phyloP scores from a whole-genome alignment of 2,113 vertebrate species.

The Notiomystis cincta region DNA sequence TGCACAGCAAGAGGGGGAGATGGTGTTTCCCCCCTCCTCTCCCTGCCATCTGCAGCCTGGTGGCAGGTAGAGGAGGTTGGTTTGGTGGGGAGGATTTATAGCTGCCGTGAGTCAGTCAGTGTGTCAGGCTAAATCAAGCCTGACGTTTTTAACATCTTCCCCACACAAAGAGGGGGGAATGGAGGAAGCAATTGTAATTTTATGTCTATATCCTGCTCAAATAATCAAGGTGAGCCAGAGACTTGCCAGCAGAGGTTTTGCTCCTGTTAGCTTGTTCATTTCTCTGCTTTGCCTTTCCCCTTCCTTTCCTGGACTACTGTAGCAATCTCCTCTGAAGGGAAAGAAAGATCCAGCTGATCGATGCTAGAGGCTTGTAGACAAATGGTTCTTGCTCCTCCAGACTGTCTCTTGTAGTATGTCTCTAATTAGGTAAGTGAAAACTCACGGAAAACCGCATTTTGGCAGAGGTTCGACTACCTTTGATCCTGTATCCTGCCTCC shows the following conservation, averaged over 20 bases:
- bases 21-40: background rate
- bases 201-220: slow-evolving; percentile 73
- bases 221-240: slow-evolving; percentile 70
- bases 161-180: background rate
- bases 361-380: background rate
- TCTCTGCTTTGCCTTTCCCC: slow-evolving; percentile 27
- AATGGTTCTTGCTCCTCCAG: background rate
- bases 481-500: background rate
- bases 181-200: slow-evolving; percentile 71
- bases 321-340: background rate
- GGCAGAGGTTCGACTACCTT: background rate
- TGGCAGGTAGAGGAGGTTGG: slow-evolving; percentile 55
- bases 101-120: slow-evolving; percentile 62
- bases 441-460: background rate
- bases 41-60: background rate
- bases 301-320: background rate
- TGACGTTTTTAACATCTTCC: slow-evolving; percentile 70
- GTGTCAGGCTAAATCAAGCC: slow-evolving; percentile 72
- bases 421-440: background rate
- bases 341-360: background rate
- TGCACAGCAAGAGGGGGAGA: background rate
- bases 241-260: slow-evolving; percentile 47
- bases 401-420: background rate
- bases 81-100: slow-evolving; percentile 59
- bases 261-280: slow-evolving; percentile 49